Percentiles rank a stretch among this genome's conserved stretches.
Conservation (phyloP, 2,888 invertebrate species). For the Chrysomela aeneicollis region DNA sequence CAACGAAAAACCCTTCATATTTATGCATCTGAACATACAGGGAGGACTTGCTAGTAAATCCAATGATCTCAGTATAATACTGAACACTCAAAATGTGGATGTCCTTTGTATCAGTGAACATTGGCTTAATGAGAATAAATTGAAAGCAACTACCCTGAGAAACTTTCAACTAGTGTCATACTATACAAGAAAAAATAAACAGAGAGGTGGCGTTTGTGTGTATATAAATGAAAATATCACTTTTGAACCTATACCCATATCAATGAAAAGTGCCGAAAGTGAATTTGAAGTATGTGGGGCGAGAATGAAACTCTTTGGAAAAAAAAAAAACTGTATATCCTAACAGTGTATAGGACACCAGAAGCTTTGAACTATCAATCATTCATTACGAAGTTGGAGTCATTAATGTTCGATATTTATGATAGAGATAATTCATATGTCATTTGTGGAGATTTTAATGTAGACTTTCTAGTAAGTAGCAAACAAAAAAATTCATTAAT, state of each 20-base stretch:
- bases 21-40: constrained; percentile 15
- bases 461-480: constrained; percentile 14
- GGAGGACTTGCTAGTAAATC: constrained; percentile 15
- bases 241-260: constrained; percentile 16
- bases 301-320: constrained; percentile 9
- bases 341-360: constrained; percentile 14
- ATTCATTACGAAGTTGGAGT: constrained; percentile 15
- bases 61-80: constrained; percentile 16
- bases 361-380: constrained; percentile 8
- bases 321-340: constrained; percentile 16
- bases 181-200: constrained; percentile 14
- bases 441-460: constrained; percentile 13
- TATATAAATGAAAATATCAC: background rate
- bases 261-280: constrained; percentile 13
- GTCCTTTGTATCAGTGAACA: constrained; percentile 9
- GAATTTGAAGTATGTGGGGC: constrained; percentile 17
- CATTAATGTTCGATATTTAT: constrained; percentile 11
- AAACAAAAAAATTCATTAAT: constrained; percentile 16
- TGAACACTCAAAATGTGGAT: constrained; percentile 13
- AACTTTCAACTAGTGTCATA: constrained; percentile 14
- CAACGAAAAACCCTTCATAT: constrained; percentile 8
- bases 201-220: constrained; percentile 14
- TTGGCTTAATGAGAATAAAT: constrained; percentile 9
- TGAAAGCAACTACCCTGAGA: constrained; percentile 12
- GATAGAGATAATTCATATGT: constrained; percentile 11